These are phyloP conservation scores for Pyrocephalus nanus DNA, from an alignment of 2,797 vertebrate genomes.

Conservation along the genomic window DNA sequence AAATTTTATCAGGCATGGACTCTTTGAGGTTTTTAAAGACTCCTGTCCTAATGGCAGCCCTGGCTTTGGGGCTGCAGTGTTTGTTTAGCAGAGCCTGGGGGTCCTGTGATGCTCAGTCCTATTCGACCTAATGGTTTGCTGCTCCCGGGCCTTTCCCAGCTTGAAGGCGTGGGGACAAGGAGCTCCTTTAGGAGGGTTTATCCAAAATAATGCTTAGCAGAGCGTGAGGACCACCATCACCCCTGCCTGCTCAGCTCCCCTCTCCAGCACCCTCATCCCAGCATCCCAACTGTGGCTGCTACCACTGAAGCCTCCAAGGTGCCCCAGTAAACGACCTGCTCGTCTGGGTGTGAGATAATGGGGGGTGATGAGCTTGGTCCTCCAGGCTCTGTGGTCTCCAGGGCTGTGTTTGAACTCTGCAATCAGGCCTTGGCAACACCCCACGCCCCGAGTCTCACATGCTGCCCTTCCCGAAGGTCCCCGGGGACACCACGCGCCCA, in stretches of 20 bases:
- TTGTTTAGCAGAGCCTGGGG: background rate
- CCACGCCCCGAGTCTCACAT: background rate
- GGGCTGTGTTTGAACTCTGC: background rate
- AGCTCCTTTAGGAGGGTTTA: background rate
- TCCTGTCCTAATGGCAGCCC: background rate
- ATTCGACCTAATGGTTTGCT: accelerated
- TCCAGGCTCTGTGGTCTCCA: background rate
- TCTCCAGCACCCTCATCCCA: background rate
- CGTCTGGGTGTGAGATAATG: background rate
- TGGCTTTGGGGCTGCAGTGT: background rate
- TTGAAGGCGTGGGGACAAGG: background rate
- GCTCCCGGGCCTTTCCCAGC: background rate
- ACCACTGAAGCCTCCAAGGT: accelerated
- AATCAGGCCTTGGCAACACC: background rate
- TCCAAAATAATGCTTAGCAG: background rate
- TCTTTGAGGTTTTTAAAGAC: background rate
- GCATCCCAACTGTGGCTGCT: background rate
- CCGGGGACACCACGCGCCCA: background rate
- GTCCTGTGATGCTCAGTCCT: background rate
- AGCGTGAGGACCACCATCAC: background rate
- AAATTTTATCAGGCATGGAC: background rate
- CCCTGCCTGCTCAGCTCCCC: background rate
- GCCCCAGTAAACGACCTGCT: background rate
- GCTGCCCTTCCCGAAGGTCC: background rate
- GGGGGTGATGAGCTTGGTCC: background rate